Base-by-base conservation (phyloP, 2,797 vertebrate genomes). In the Eremophila alpestris region DNA sequence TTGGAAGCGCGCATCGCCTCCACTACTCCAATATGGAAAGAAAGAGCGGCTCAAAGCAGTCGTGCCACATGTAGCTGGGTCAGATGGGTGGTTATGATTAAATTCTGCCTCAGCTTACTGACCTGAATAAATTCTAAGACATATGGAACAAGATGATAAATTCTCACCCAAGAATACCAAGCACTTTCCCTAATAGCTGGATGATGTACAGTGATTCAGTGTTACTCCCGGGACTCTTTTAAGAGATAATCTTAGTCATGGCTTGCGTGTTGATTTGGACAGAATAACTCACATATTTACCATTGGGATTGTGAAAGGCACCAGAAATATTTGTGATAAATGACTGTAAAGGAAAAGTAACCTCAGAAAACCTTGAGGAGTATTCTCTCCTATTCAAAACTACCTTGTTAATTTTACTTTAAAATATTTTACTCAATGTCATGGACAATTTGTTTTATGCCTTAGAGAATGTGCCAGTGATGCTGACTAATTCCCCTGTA, bases 401-500 rank as follows among this genome's bases (percentile, higher is more conserved):
- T 62, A 48, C 38, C 51, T 84, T 80, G 29, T 22, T 78, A 77
- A 70, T 88, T 88, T 79, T 64, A 45, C 73, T 49, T 43, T n/a
- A 56, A 94, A 89, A 54, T 52, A 36, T 73, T 95, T 86, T 83
- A 68, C 36, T 65, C 27, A 87, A 48, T 3, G 21, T 73, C 74
- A 69, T 3, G 8, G 45, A 87, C 40, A 88, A 90, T 70, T 65
- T 84, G 77, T 54, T 96, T 96, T 71, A 91, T 83, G 70, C 93
- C 71, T 58, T 46, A 92, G 67, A 80, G 75, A 95, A 85, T 30
- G 20, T 89, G 63, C 67, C 43, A 88, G 81, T 84, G 70, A 83
- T 54, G 60, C 49, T 79, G 67, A 96, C 95, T 94, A 97, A 89
- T 95, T 96, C 73, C 79, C 83, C 86, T 76, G 75, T 87, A 97